These are phyloP conservation scores for Enhydra lutris DNA, from an alignment of 2,113 vertebrate species.

Conservation along the genomic window DNA sequence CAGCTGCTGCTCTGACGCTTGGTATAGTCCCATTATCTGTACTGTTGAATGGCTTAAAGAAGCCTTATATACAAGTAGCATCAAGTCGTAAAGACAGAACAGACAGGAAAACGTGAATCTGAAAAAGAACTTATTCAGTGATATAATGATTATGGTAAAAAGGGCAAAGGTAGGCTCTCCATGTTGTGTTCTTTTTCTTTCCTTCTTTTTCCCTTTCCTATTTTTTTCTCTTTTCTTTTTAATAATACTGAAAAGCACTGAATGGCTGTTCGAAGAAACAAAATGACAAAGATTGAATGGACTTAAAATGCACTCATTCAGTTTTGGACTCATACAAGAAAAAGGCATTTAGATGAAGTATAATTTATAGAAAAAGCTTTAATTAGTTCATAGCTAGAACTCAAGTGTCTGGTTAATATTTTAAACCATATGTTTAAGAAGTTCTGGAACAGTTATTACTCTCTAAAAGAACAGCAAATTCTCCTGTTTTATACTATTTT, in stretches of 20 bases:
- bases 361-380: constrained; percentile 62
- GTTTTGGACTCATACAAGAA: constrained; percentile 44
- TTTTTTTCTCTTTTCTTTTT: not conserved
- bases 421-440: constrained; percentile 58
- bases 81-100: constrained; percentile 66
- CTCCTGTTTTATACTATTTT: not conserved
- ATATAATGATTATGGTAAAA: constrained; percentile 64
- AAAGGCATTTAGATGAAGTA: constrained; percentile 22
- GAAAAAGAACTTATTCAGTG: constrained; percentile 64
- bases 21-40: constrained; percentile 36
- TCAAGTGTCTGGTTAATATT: constrained; percentile 69
- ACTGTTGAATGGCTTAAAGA: constrained; percentile 58
- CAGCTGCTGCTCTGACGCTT: not conserved
- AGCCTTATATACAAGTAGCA: constrained; percentile 46
- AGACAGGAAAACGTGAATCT: constrained; percentile 69
- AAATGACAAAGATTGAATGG: not conserved
- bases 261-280: constrained; percentile 50
- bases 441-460: constrained; percentile 40
- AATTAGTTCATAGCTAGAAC: constrained; percentile 58
- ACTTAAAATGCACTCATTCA: constrained; percentile 52
- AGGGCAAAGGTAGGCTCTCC: not conserved
- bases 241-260: constrained; percentile 34
- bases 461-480: constrained; percentile 14
- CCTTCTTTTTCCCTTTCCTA: not conserved
- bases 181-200: not conserved